These are phyloP conservation scores for Acanthosepion esculentum DNA, from an alignment of 2,888 invertebrate species.

Conservation along the genomic window DNA sequence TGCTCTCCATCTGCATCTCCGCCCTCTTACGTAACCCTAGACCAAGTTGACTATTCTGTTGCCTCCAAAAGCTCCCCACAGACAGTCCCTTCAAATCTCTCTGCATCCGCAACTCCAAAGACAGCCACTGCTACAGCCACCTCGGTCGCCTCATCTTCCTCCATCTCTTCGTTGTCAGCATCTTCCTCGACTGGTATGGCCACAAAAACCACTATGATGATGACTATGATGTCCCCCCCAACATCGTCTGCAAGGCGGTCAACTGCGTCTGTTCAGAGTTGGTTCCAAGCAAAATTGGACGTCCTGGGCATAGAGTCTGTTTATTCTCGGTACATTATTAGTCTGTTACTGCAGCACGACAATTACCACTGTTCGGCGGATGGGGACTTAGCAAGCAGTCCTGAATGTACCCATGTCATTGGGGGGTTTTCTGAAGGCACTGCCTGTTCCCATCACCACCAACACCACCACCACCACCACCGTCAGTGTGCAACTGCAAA, in stretches of 20 bases:
- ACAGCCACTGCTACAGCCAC: constrained; percentile 8
- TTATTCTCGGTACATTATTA: constrained; percentile 46
- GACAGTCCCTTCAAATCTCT: background rate
- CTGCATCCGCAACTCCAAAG: background rate
- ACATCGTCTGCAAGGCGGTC: constrained; percentile 2
- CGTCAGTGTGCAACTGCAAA: background rate
- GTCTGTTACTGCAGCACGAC: constrained; percentile 37
- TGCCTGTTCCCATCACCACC: background rate
- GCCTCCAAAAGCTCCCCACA: background rate
- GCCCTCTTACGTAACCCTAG: background rate
- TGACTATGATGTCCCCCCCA: background rate
- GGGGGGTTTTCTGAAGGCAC: background rate
- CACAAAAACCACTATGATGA: constrained; percentile 34
- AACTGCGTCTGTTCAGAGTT: constrained; percentile 16
- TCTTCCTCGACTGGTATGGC: constrained; percentile 1
- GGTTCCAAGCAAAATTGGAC: constrained; percentile 38
- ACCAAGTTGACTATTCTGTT: background rate
- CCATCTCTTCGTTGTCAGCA: background rate
- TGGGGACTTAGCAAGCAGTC: background rate
- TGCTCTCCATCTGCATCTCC: background rate
- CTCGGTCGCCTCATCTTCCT: background rate
- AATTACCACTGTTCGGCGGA: background rate
- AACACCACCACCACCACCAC: constrained; percentile 34
- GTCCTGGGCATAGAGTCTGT: constrained; percentile 2
- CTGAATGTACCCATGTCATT: background rate